These are phyloP conservation scores for Anarrhichthys ocellatus DNA, from an alignment of 2,113 vertebrate species.

Conservation along the genomic window DNA sequence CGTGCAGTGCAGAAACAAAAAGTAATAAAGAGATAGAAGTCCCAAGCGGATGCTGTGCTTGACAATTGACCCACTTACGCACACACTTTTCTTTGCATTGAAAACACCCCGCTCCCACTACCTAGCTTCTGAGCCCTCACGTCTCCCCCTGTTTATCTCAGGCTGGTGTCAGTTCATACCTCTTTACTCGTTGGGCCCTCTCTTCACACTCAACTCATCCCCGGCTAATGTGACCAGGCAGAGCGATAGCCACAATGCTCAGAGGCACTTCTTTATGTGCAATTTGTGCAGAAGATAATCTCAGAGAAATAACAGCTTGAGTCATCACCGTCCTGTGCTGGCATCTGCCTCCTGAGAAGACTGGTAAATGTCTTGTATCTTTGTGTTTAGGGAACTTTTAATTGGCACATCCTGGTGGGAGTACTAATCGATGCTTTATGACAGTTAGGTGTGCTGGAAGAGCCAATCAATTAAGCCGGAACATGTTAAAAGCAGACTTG, in stretches of 20 bases:
- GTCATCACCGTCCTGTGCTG: background rate
- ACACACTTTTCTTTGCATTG: slow-evolving; percentile 34
- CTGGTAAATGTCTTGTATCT: background rate
- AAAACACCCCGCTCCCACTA: slow-evolving; percentile 23
- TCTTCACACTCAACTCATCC: slow-evolving; percentile 15
- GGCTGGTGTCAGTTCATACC: slow-evolving; percentile 13
- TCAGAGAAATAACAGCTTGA: slow-evolving; percentile 18
- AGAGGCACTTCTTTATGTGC: slow-evolving; percentile 23
- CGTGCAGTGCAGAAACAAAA: slow-evolving; percentile 9
- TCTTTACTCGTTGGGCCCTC: slow-evolving; percentile 16
- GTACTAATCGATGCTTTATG: slow-evolving; percentile 28
- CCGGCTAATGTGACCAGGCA: background rate
- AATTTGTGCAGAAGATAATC: slow-evolving; percentile 37
- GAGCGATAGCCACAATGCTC: slow-evolving; percentile 8
- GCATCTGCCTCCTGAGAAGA: slow-evolving; percentile 13
- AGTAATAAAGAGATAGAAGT: slow-evolving; percentile 42
- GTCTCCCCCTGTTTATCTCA: background rate
- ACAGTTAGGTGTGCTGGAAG: slow-evolving; percentile 3
- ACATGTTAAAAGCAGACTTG: background rate
- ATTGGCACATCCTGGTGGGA: slow-evolving; percentile 11
- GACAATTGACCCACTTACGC: slow-evolving; percentile 73
- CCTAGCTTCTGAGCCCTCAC: slow-evolving; percentile 7
- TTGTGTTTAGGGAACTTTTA: slow-evolving; percentile 10
- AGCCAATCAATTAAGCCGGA: background rate
- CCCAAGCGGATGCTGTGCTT: slow-evolving; percentile 38